Evolutionary conservation across 2,888 invertebrate genomes (phyloP).

Genomic region (Lasioglossum pauxillum): DNA sequence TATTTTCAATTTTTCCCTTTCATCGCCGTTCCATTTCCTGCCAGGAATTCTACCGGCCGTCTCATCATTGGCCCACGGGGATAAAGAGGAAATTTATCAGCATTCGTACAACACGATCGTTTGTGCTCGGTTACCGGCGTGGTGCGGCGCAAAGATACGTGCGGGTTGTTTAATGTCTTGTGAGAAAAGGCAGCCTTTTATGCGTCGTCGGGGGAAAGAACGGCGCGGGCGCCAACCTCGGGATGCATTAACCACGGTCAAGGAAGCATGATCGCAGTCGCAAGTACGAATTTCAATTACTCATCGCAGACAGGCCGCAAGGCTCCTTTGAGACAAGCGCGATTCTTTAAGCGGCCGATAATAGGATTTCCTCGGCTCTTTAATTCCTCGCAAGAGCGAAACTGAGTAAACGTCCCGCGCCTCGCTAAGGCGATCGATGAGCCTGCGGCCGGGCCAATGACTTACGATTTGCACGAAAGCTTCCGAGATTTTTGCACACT

Average conservation of each 20-base stretch:
- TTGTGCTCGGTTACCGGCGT: conserved; percentile 8
- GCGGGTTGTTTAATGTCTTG: conserved; percentile 18
- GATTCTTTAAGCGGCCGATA: conserved; percentile 25
- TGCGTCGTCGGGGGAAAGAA: not conserved
- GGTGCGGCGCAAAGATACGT: not conserved
- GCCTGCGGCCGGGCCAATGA: conserved; percentile 68
- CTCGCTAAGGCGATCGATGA: conserved; percentile 60
- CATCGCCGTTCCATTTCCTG: conserved; percentile 25
- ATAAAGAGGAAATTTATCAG: conserved; percentile 46
- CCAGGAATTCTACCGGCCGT: not conserved
- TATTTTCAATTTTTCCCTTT: conserved; percentile 34
- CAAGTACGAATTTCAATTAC: conserved; percentile 8
- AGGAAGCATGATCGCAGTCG: not conserved
- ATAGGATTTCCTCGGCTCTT: conserved; percentile 30
- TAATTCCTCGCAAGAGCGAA: conserved; percentile 46
- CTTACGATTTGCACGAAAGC: conserved; percentile 74
- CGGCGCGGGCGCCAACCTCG: too few relatives aligned
- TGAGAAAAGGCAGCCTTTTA: conserved; percentile 18
- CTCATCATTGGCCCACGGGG: not conserved
- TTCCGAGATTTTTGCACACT: conserved; percentile 74
- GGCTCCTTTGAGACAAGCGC: not conserved
- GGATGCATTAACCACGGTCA: not conserved
- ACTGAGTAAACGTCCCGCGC: conserved; percentile 36
- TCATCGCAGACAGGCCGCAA: not conserved
- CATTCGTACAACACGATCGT: conserved; percentile 18